These are phyloP conservation scores for Megastigmus dorsalis DNA, from an alignment of 2,888 invertebrate species.

Conservation along the genomic window DNA sequence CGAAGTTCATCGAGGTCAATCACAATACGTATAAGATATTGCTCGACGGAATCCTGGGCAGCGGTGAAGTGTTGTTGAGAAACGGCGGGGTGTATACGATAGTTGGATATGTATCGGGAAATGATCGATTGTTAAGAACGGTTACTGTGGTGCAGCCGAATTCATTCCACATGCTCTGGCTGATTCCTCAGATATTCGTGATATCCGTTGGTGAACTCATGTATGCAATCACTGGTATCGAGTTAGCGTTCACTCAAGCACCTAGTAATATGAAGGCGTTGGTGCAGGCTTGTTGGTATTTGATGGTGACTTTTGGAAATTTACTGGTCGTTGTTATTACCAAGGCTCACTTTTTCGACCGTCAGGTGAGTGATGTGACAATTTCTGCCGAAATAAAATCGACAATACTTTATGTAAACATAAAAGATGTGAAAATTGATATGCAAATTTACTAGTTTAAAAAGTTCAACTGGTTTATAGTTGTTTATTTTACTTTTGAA, in stretches of 20 bases:
- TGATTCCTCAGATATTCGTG: slow-evolving; percentile 93
- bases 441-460: no score
- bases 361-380: slow-evolving; percentile 78
- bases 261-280: slow-evolving; percentile 96
- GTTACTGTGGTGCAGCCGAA: slow-evolving; percentile 81
- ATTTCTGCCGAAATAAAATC: not conserved
- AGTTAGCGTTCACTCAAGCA: slow-evolving; percentile 97
- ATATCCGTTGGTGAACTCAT: slow-evolving; percentile 96
- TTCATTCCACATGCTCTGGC: slow-evolving; percentile 87
- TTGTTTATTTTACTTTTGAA: not conserved
- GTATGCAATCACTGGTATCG: slow-evolving; percentile 96
- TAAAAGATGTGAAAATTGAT: no score
- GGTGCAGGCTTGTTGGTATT: slow-evolving; percentile 91
- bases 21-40: slow-evolving; percentile 73
- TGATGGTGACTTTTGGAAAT: slow-evolving; percentile 96
- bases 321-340: slow-evolving; percentile 93
- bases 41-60: slow-evolving; percentile 69
- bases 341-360: slow-evolving; percentile 84
- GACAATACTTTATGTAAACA: not conserved
- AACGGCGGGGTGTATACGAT: slow-evolving; percentile 82
- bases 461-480: no score
- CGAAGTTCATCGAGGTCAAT: slow-evolving; percentile 62
- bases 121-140: slow-evolving; percentile 58
- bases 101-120: slow-evolving; percentile 73
- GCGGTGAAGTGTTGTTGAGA: slow-evolving; percentile 56